Percentiles rank a stretch among this genome's conserved stretches.
Conservation (phyloP, 2,888 invertebrate species). For the Caenorhabditis plicata region DNA sequence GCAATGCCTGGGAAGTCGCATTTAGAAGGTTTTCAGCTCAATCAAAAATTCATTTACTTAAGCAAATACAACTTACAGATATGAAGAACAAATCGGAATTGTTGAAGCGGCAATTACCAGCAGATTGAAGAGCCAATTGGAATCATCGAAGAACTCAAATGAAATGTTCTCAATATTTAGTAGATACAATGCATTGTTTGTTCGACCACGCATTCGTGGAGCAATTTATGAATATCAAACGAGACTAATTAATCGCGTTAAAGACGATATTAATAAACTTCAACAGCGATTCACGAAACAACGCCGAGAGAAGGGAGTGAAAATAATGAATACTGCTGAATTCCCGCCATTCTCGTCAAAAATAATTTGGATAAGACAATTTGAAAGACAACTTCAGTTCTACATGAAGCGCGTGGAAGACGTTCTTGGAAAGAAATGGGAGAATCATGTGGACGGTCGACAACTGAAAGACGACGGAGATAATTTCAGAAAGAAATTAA, state of each 20-base stretch:
- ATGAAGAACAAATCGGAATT: slow-evolving; percentile 95
- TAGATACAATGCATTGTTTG: slow-evolving; percentile 96
- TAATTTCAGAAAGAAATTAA: slow-evolving; percentile 91
- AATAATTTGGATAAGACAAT: slow-evolving; percentile 91
- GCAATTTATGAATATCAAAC: slow-evolving; percentile 99
- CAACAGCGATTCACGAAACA: slow-evolving; percentile 21
- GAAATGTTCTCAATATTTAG: slow-evolving; percentile 98
- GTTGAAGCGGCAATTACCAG: slow-evolving; percentile 97
- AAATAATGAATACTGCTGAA: slow-evolving; percentile 85
- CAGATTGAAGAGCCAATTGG: slow-evolving; percentile 92
- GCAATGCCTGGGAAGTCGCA: slow-evolving; percentile 95
- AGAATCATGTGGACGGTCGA: slow-evolving; percentile 88
- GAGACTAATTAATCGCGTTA: slow-evolving; percentile 95
- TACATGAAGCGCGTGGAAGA: slow-evolving; percentile 96
- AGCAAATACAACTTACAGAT: too few relatives aligned
- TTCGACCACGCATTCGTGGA: slow-evolving; percentile 92
- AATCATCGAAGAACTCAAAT: slow-evolving; percentile 97
- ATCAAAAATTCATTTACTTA: not conserved
- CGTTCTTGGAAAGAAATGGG: slow-evolving; percentile 93
- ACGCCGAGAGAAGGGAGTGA: slow-evolving; percentile 78
- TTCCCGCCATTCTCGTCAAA: slow-evolving; percentile 95
- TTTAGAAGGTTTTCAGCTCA: slow-evolving; percentile 74
- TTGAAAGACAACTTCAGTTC: slow-evolving; percentile 92
- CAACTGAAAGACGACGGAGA: slow-evolving; percentile 90
- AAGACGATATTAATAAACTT: slow-evolving; percentile 94